Base-by-base conservation (phyloP, 2,888 invertebrate species). In the Spisula solida region DNA sequence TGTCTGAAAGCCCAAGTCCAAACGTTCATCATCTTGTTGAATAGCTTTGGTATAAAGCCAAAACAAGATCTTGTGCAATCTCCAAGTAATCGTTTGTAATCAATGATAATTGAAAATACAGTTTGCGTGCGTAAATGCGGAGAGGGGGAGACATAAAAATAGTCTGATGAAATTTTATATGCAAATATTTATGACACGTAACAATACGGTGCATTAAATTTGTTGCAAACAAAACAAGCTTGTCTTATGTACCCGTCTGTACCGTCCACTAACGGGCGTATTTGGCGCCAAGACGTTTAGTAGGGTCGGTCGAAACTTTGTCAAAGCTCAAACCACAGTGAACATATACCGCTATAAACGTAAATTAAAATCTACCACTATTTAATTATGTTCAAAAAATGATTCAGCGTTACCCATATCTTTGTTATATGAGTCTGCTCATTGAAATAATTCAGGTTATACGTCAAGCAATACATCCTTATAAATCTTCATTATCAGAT, bases 191-290 rank as follows among this genome's bases (percentile, higher is more conserved):
- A 66, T 66, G 60, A 66, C 60, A 66, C 60, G 60, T n/a, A 66
- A 66, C 60, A 66, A 25, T 66, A 66, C 60, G 60, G 60, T 25
- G 60, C 60, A 66, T 66, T 66, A 66, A 66, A 66, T 66, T 25
- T 25, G n/a, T 66, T 66, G 60, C n/a, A 66, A 10, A 66, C 60
- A n/a, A n/a, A 66, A 66, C 18, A 66, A 25, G 10, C 60, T 34
- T 16, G 75, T 14, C 12, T 18, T 16, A 14, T 31, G 75, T 75
- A 31, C 75, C 75, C 14, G 75, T 31, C 34, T 34, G 34, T 75
- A 34, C 75, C 34, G 34, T 18, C 34, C 34, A 25, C 16, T 34
- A 18, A 18, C 34, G 10, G 29, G 70, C 12, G 31, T 70, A 70
- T 29, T n/a, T 70, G 75, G 75, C 75, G 75, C 75, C 75, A 34